A percentile compares a stretch with the other conserved stretches of the same genome.
phyloP scores from a whole-genome alignment of 2,113 vertebrate species.

The Colinus virginianus region DNA sequence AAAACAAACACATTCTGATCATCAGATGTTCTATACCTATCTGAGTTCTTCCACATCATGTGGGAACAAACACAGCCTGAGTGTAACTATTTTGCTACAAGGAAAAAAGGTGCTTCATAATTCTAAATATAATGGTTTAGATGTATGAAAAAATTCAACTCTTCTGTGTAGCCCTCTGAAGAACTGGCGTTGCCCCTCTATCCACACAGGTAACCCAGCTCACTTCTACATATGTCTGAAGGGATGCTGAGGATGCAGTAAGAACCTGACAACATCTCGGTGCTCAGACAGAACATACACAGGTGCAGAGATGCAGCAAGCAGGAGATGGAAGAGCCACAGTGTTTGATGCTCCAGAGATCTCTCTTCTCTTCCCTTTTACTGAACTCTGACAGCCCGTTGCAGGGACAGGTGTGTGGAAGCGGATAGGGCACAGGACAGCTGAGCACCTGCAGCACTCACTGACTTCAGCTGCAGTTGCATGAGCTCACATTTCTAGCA shows the following conservation, averaged over 20 bases:
- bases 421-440: background rate
- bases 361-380: background rate
- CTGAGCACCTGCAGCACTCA: background rate
- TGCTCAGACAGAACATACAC: background rate
- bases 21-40: slow-evolving; percentile 23
- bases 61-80: slow-evolving; percentile 42
- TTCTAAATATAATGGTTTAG: background rate
- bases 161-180: background rate
- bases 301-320: background rate
- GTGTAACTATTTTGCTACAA: background rate
- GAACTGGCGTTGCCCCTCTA: background rate
- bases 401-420: background rate
- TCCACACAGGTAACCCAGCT: background rate
- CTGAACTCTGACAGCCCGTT: background rate
- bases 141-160: background rate
- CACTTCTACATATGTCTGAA: background rate
- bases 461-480: background rate
- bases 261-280: background rate
- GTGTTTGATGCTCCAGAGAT: background rate
- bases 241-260: background rate
- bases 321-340: background rate
- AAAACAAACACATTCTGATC: slow-evolving; percentile 7
- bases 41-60: slow-evolving; percentile 49
- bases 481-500: background rate
- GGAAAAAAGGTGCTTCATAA: background rate